These are phyloP conservation scores for Leucoraja erinaceus DNA, from an alignment of 2,113 vertebrate species.

Conservation along the genomic window DNA sequence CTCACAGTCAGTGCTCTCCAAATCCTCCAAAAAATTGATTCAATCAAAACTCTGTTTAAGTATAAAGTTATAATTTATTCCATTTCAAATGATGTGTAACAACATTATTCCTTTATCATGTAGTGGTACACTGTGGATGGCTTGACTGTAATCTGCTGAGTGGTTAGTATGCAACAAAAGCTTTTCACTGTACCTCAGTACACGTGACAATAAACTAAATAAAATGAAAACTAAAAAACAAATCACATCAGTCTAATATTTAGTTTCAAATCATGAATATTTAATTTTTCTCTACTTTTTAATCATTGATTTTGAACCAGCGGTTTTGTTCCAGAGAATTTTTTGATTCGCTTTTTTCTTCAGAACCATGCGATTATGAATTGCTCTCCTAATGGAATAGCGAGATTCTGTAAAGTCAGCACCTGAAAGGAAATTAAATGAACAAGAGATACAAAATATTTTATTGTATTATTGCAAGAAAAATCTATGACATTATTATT, in stretches of 20 bases:
- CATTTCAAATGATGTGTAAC: background rate
- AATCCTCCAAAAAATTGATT: too few species aligned
- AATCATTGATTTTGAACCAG: background rate
- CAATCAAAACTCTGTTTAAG: background rate
- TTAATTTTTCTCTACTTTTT: background rate
- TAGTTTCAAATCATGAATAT: background rate
- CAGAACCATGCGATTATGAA: slow-evolving; percentile 75
- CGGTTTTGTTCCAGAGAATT: too few species aligned
- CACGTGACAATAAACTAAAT: too few species aligned
- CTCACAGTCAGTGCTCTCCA: too few species aligned
- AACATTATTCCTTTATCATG: too few species aligned
- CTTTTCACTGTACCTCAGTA: too few species aligned
- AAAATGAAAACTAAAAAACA: too few species aligned
- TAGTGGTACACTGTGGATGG: too few species aligned
- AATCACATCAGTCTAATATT: background rate
- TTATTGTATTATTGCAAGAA: background rate
- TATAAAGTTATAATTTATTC: background rate
- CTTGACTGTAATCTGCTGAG: too few species aligned
- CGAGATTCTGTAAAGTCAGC: slow-evolving; percentile 59
- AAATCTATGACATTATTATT: background rate
- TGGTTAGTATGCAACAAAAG: too few species aligned
- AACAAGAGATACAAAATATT: background rate
- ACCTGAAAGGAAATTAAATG: slow-evolving; percentile 52
- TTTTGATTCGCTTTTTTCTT: background rate
- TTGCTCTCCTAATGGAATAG: slow-evolving; percentile 60